Evolutionary conservation across 2,888 invertebrate genomes (phyloP), one percentile per base, ranked within the genome.

Genomic region (Sturmia bella): DNA sequence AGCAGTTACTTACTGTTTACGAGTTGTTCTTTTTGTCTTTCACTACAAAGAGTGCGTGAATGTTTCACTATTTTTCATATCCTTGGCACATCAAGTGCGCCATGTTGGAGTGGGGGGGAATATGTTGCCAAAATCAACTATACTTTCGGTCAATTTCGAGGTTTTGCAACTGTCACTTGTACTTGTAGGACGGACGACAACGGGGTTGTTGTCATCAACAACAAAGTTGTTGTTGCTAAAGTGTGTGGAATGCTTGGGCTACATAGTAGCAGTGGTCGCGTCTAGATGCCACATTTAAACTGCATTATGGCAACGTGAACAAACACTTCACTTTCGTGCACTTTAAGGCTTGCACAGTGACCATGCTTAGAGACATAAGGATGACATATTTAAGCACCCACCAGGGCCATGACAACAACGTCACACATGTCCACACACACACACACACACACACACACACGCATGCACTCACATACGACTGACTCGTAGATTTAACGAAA

Each of bases 111-210:
- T 61, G 56, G n/a, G 43, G 56, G n/a, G 43, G 41, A 70, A 37
- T 21, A 63, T 52, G 27, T 66, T 76, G 84, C 80, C 83, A 86
- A 86, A 86, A 86, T 85, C 87, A 87, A 86, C 87, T 86, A 83
- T 83, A 85, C 86, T 88, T 88, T 87, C 88, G 89, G 89, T 89
- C 88, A 89, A 88, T 89, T 79, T 88, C 87, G 89, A 87, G 89
- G 88, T 89, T 88, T 69, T 86, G 41, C 37, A 87, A 87, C 86
- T 89, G 89, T 89, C 89, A 87, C 87, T 88, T 87, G 87, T 87
- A 87, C n/a, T 76, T 80, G 56, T 72, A 57, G 32, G 57, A 43
- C 3, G 32, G 15, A 50, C 45, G 32, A 41, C 24, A 48, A 21
- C 41, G 32, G 48, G 27, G 64, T 59, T 43, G 37, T 64, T 57